These are phyloP conservation scores for Motacilla alba DNA, from an alignment of 2,113 vertebrate species.

Conservation along the genomic window DNA sequence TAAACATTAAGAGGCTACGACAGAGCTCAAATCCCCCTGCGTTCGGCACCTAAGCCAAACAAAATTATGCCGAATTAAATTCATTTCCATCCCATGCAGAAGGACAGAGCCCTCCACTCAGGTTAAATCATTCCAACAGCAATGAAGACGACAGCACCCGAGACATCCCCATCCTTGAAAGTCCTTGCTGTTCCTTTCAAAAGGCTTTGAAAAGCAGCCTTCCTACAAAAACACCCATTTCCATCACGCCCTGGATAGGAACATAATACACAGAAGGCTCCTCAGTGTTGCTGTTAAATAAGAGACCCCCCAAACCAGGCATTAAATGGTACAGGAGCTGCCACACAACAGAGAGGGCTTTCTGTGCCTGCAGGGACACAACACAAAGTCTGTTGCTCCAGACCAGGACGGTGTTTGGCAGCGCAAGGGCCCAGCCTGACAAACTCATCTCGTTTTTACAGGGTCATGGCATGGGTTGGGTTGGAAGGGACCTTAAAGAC, in stretches of 20 bases:
- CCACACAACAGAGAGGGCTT: slow-evolving; percentile 18
- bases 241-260: background rate
- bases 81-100: background rate
- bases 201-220: slow-evolving; percentile 39
- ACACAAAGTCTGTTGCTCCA: background rate
- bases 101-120: background rate
- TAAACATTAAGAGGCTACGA: background rate
- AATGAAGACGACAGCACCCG: background rate
- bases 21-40: background rate
- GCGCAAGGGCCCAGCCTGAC: accelerated
- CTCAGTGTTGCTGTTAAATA: slow-evolving; percentile 18
- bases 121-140: background rate
- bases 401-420: background rate
- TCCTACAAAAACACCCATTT: slow-evolving; percentile 23
- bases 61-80: background rate
- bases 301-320: slow-evolving; percentile 25
- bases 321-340: slow-evolving; percentile 36
- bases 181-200: slow-evolving; percentile 30
- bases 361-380: background rate
- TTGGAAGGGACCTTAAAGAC: background rate
- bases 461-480: background rate
- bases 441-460: background rate
- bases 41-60: background rate
- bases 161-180: slow-evolving; percentile 16
- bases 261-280: slow-evolving; percentile 52